Evolutionary conservation across 1,140 invertebrate genomes (phyloP).

Genomic region (Sitobion miscanthi): DNA sequence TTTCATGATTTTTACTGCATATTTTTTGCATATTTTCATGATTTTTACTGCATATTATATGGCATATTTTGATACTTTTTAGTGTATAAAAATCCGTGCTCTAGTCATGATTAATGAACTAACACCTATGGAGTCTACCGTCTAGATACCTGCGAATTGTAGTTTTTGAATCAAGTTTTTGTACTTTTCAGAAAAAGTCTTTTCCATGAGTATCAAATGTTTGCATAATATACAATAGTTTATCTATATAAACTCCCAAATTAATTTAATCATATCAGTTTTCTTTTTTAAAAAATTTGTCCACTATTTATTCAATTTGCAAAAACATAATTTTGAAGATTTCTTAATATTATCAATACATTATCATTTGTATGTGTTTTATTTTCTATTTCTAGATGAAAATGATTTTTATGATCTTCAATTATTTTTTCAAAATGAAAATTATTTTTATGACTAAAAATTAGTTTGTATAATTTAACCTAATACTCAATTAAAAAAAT

Average conservation of each 20-base stretch:
- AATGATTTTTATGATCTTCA: background rate
- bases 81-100: too few species aligned
- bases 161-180: background rate
- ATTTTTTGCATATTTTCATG: too few species aligned
- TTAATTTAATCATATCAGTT: background rate
- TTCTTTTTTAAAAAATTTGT: background rate
- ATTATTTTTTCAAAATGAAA: background rate
- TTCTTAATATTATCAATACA: background rate
- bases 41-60: too few species aligned
- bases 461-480: background rate
- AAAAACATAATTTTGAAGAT: background rate
- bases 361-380: background rate
- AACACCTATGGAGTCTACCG: background rate
- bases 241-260: background rate
- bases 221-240: background rate
- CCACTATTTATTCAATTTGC: constrained; percentile 10
- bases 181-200: background rate
- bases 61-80: too few species aligned
- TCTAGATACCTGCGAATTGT: background rate
- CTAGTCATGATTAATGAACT: background rate
- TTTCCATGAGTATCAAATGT: background rate
- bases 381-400: background rate
- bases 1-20: too few species aligned
- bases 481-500: background rate
- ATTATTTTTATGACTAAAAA: background rate